Base-by-base conservation (phyloP, 1,140 invertebrate species). In the Hetaerina americana region DNA sequence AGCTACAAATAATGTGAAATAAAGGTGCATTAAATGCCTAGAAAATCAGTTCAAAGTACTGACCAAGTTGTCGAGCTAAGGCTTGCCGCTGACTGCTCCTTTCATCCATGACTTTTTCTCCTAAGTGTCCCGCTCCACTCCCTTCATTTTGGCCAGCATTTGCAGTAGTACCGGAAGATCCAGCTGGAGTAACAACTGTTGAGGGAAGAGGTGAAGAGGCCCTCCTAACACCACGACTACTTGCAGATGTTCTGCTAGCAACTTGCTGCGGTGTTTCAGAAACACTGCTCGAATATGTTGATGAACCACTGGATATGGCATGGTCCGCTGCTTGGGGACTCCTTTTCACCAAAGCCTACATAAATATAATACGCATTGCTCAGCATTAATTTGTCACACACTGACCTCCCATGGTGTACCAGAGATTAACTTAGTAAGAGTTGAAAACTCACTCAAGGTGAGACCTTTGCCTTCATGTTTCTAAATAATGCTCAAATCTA, bases 321-420 rank as follows among this genome's bases (percentile, higher is more conserved):
- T 57, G 40, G 57, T 79, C 76, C n/a, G 78, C 79, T 18, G 78
- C 80, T 75, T 87, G 85, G 8, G 87, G 86, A 77, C 84, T 90
- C 0, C 90, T 82, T 79, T 92, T 92, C 0, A 89, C 88, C 57
- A 93, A 82, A 18, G 92, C 92, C 82, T 90, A 86, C 73, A 86
- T 87, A 25, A 40, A 70, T 28, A 2, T n/a, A n/a, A 57, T n/a
- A 57, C 12, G 12, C 12, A 57, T 57, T n/a, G n/a, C n/a, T n/a
- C n/a, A n/a, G n/a, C n/a, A n/a, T n/a, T n/a, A n/a, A n/a, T n/a
- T n/a, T n/a, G n/a, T n/a, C n/a, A n/a, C n/a, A n/a, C n/a, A n/a
- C n/a, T n/a, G n/a, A n/a, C n/a, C n/a, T n/a, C n/a, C n/a, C n/a
- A n/a, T n/a, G n/a, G n/a, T n/a, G n/a, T n/a, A n/a, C n/a, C n/a